Percentiles rank a stretch among this genome's conserved stretches.
Conservation (phyloP, 2,113 vertebrate genomes). For the Gracilinanus agilis region DNA sequence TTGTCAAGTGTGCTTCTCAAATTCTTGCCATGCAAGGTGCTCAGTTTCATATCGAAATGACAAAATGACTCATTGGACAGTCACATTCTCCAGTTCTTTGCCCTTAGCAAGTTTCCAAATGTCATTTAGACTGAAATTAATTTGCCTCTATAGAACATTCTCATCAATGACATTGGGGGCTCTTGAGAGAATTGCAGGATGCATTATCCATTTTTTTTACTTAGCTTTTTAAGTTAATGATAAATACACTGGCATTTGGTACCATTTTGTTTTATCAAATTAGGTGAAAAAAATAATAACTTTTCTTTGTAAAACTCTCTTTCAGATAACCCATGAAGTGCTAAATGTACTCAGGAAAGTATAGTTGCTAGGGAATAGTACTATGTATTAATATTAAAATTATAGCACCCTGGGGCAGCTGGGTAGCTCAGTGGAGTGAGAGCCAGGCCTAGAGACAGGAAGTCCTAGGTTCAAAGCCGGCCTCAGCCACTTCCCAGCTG, state of each 20-base stretch:
- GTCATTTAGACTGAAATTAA: slow-evolving; percentile 72
- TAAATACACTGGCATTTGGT: slow-evolving; percentile 62
- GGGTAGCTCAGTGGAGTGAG: no score
- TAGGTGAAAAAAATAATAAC: slow-evolving; percentile 58
- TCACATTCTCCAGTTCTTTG: slow-evolving; percentile 53
- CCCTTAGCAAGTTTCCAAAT: slow-evolving; percentile 71
- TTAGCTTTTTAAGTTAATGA: slow-evolving; percentile 61
- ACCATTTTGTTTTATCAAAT: slow-evolving; percentile 44
- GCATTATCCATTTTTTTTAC: slow-evolving; percentile 63
- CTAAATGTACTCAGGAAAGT: slow-evolving; percentile 46
- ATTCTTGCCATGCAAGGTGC: slow-evolving; percentile 33
- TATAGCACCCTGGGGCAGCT: no score
- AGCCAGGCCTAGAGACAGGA: no score
- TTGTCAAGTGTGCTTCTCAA: slow-evolving; percentile 53
- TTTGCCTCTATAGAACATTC: slow-evolving; percentile 64
- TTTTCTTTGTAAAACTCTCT: neutral
- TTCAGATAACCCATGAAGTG: slow-evolving; percentile 17
- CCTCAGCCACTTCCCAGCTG: no score
- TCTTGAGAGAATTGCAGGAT: slow-evolving; percentile 1
- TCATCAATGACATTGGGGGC: slow-evolving; percentile 67
- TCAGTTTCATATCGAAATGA: slow-evolving; percentile 55
- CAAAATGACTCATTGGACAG: slow-evolving; percentile 64
- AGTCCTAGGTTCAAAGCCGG: no score
- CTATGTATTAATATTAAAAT: slow-evolving; percentile 39
- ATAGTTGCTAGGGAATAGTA: slow-evolving; percentile 54